These are phyloP conservation scores for Etia nguti DNA, from an alignment of 2,113 vertebrate genomes.

Conservation along the genomic window DNA sequence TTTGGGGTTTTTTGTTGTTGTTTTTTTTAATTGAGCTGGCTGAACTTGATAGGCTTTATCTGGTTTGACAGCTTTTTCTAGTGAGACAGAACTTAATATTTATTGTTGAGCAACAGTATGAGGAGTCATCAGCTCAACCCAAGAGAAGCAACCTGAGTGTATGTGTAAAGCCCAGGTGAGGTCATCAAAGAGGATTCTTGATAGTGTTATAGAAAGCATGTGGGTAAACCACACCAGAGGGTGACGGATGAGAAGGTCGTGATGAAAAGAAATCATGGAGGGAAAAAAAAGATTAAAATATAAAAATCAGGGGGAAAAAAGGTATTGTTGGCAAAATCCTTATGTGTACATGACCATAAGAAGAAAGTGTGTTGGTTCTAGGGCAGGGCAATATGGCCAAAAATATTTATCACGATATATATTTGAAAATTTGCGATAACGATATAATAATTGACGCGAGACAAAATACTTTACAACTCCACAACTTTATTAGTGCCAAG, in stretches of 20 bases:
- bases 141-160: not conserved
- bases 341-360: not conserved
- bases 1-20: not conserved
- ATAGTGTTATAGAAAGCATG: not conserved
- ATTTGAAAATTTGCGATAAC: too few species aligned
- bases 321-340: not conserved
- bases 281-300: not conserved
- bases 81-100: not conserved
- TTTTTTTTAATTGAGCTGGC: not conserved
- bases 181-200: not conserved
- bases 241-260: fast-evolving
- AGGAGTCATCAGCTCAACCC: not conserved
- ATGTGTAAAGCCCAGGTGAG: not conserved
- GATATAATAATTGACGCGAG: too few species aligned
- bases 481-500: too few species aligned
- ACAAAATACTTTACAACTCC: too few species aligned
- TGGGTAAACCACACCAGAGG: not conserved
- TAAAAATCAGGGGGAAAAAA: fast-evolving
- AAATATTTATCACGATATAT: too few species aligned
- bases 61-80: not conserved
- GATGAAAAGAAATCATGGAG: not conserved
- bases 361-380: not conserved
- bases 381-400: too few species aligned
- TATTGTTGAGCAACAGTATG: not conserved
- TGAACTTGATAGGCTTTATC: not conserved